Conservation (phyloP, 2,797 vertebrate genomes). For the Acrossocheilus fasciatus region DNA sequence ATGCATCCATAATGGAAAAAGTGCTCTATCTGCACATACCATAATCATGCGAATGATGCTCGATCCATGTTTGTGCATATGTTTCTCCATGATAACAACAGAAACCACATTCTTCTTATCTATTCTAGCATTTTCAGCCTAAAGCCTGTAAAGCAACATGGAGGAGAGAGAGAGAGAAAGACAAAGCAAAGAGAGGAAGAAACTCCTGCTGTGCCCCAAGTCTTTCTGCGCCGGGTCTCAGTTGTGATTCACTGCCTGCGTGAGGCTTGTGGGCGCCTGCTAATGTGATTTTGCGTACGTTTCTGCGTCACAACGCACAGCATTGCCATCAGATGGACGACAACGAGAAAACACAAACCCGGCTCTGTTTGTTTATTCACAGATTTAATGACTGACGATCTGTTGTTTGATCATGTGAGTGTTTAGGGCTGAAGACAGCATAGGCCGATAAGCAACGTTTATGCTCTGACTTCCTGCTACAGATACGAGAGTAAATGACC, state of each 20-base stretch:
- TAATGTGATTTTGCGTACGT: conserved; percentile 23
- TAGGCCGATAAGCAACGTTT: conserved; percentile 36
- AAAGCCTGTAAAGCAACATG: conserved; percentile 30
- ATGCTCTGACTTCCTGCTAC: conserved; percentile 32
- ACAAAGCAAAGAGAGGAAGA: conserved; percentile 27
- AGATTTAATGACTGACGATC: conserved; percentile 32
- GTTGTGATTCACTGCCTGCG: conserved; percentile 46
- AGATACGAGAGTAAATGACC: conserved; percentile 39
- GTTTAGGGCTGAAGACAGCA: conserved; percentile 13
- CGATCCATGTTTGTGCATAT: neutral
- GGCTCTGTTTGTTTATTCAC: conserved; percentile 21
- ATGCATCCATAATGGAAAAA: conserved; percentile 1
- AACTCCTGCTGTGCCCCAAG: conserved; percentile 46
- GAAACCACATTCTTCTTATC: conserved; percentile 48
- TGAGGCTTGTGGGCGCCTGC: conserved; percentile 39
- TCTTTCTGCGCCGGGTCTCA: conserved; percentile 10
- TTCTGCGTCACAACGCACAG: conserved; percentile 38
- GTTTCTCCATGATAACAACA: conserved; percentile 38
- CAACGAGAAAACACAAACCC: neutral
- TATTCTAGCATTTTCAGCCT: conserved; percentile 47
- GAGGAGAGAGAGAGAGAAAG: conserved; percentile 29
- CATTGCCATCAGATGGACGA: neutral
- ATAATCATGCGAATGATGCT: conserved; percentile 14
- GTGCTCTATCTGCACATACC: conserved; percentile 3
- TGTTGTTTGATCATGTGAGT: conserved; percentile 20